Evolutionary conservation across 2,888 invertebrate genomes (phyloP).

Genomic region (Drosophila conformis): DNA sequence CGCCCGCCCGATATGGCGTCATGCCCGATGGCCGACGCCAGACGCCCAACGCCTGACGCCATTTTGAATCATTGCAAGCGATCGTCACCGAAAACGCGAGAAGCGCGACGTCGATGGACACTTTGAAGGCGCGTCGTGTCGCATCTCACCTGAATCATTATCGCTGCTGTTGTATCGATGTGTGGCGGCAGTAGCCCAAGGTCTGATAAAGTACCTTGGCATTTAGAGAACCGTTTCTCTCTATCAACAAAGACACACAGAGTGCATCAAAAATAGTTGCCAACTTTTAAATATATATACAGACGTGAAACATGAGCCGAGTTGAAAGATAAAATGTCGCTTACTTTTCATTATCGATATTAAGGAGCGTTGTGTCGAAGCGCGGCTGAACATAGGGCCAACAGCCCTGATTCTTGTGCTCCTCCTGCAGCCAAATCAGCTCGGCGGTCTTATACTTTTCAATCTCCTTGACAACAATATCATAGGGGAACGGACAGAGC

Average conservation of each 20-base stretch:
- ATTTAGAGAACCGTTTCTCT: conserved; percentile 46
- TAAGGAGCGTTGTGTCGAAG: conserved; percentile 88
- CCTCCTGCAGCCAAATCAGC: conserved; percentile 92
- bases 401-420: conserved; percentile 94
- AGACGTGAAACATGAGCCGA: conserved; percentile 8
- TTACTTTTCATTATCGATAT: conserved; percentile 53
- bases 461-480: conserved; percentile 89
- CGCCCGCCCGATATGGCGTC: conserved; percentile 50
- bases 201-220: conserved; percentile 65
- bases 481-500: conserved; percentile 93
- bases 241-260: not conserved
- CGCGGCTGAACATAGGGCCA: conserved; percentile 91
- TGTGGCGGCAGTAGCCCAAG: conserved; percentile 60
- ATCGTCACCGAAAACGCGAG: conserved; percentile 41
- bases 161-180: conserved; percentile 2
- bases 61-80: conserved; percentile 55
- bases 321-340: conserved; percentile 17
- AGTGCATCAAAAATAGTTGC: conserved; percentile 4
- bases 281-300: not conserved
- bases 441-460: conserved; percentile 89
- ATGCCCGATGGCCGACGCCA: conserved; percentile 38
- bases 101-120: conserved; percentile 61
- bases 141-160: conserved; percentile 71
- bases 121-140: conserved; percentile 65
- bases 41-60: conserved; percentile 31